Evolutionary conservation across 2,113 vertebrate genomes (phyloP).

Genomic region (Aphelocoma coerulescens): DNA sequence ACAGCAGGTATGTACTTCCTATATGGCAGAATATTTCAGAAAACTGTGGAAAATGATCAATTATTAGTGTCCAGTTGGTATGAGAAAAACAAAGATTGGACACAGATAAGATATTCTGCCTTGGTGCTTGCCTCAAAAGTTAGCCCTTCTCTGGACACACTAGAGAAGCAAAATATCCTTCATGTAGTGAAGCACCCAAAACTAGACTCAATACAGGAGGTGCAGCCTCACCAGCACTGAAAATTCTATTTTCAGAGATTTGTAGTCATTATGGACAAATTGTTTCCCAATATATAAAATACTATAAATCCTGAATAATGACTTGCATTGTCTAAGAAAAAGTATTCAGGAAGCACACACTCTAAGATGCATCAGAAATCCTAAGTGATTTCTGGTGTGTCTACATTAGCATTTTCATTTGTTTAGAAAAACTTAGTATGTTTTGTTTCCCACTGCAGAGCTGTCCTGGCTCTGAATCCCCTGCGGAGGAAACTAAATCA

Average conservation of each 20-base stretch:
- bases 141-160: not conserved
- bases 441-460: not conserved
- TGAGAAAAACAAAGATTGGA: not conserved
- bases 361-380: not conserved
- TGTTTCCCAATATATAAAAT: not conserved
- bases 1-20: not conserved
- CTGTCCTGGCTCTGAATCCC: not conserved
- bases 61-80: not conserved
- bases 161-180: not conserved
- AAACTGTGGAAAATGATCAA: not conserved
- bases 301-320: not conserved
- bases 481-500: not conserved
- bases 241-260: not conserved
- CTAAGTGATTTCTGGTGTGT: not conserved
- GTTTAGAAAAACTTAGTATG: not conserved
- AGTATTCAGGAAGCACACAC: not conserved
- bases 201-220: fast-evolving
- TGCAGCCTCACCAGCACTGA: not conserved
- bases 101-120: not conserved
- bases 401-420: not conserved
- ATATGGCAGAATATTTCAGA: not conserved
- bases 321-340: not conserved
- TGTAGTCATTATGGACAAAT: not conserved
- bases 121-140: not conserved
- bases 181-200: not conserved